Base-by-base conservation (phyloP, 1,140 invertebrate genomes). In the Halotydeus destructor region DNA sequence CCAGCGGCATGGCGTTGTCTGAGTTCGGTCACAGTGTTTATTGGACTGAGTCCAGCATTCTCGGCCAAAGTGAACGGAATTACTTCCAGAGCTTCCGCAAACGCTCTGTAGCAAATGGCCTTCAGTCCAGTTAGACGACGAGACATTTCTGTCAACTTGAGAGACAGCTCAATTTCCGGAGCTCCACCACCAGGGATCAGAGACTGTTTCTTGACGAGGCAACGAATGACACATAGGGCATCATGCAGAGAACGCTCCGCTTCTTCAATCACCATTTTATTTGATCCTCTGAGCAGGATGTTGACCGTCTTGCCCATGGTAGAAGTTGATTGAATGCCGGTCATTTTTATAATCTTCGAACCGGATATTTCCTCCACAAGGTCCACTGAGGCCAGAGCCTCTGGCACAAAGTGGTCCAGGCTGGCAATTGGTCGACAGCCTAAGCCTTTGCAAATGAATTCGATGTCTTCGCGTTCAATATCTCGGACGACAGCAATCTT, bases 401-500 rank as follows among this genome's bases (percentile, higher is more conserved):
- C 91, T 37, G 91, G 65, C 3, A 74, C 67, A 59, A 99, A 98
- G 59, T 99, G 94, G 67, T 99, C 93, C 31, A 97, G 60, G 26
- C 84, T 93, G n/a, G 93, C 94, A 55, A 98, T 89, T 3, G 94
- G 94, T 41, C 84, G 68, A 59, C 91, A 97, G 18, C 77, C 76
- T 9, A 97, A 63, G 37, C 83, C 67, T 61, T 94, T 97, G 62
- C 85, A 91, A 34, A 97, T 72, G 62, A 91, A 97, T 54, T 96
- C 81, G 55, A 98, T 84, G 52, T 98, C 91, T 58, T 97, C 89
- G 35, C 93, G 71, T 63, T 98, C 93, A 49, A 98, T 75, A 60
- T 99, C 89, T 61, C 93, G 94, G 18, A 98, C 72, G 6, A 98
- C 89, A 79, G 99, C 81, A 31, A 94, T 91, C 60, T 99, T 99